These are phyloP conservation scores for Nemopilema nomurai DNA, from an alignment of 30 jellyfish, hydroid and myxozoan genomes.

Conservation along the genomic window DNA sequence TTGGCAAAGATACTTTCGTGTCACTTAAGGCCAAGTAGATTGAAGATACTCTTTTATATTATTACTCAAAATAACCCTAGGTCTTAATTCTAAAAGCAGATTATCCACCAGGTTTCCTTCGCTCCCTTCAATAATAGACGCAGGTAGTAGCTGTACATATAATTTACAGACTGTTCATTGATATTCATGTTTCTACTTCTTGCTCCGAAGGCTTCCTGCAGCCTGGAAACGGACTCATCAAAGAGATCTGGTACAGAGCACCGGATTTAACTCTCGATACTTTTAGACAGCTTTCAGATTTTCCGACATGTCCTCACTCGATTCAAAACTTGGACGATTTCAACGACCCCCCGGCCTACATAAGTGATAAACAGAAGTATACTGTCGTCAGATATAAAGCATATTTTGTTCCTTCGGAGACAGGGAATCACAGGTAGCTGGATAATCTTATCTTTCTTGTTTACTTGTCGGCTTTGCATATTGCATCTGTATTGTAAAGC, in stretches of 20 bases:
- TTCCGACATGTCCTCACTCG: constrained; percentile 30
- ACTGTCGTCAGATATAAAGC: constrained; percentile 16
- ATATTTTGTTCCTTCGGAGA: constrained; percentile 25
- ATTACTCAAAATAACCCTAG: too few relatives aligned
- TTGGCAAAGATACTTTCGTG: too few relatives aligned
- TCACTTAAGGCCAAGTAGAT: too few relatives aligned
- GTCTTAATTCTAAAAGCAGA: too few relatives aligned
- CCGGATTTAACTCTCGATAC: constrained; percentile 2
- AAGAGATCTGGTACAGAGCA: constrained; percentile 30
- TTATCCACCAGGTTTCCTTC: too few relatives aligned
- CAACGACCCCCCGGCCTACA: constrained; percentile 14
- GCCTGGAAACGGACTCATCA: constrained; percentile 41
- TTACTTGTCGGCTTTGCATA: too few relatives aligned
- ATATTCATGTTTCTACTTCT: background rate
- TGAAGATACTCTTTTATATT: too few relatives aligned
- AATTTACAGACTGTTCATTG: background rate
- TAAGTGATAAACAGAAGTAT: background rate
- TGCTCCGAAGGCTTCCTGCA: constrained; percentile 16
- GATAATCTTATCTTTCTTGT: background rate
- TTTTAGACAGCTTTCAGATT: background rate
- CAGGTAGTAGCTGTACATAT: too few relatives aligned
- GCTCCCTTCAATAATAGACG: too few relatives aligned
- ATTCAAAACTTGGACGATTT: constrained; percentile 28
- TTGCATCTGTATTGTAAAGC: background rate
- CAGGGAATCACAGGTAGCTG: constrained; percentile 34